Evolutionary conservation across 2,797 vertebrate genomes (phyloP).

Genomic region (Enteromius treurensis): DNA sequence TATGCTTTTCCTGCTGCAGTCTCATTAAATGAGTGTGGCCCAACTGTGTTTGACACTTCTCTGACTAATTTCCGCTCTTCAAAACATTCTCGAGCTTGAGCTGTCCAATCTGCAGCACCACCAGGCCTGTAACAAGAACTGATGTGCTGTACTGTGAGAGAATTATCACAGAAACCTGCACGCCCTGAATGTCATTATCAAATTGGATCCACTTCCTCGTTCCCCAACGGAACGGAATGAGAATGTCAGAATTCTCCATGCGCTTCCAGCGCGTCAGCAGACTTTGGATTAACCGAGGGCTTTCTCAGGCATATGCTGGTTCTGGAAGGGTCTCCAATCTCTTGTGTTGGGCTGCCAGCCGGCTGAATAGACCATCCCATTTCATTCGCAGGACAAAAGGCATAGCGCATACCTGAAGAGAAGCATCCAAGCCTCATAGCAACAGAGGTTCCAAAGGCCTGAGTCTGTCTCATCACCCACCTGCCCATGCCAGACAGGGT

Average conservation of each 20-base stretch:
- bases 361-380: conserved; percentile 15
- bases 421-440: conserved; percentile 41
- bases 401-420: conserved; percentile 29
- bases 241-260: conserved; percentile 57
- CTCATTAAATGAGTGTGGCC: conserved; percentile 60
- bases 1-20: conserved; percentile 45
- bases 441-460: conserved; percentile 40
- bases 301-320: conserved; percentile 48
- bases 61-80: conserved; percentile 61
- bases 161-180: conserved; percentile 56
- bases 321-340: conserved; percentile 40
- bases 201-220: conserved; percentile 63
- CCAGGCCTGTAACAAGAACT: conserved; percentile 68
- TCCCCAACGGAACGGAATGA: conserved; percentile 49
- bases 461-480: conserved; percentile 65
- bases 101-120: conserved; percentile 62
- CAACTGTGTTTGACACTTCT: conserved; percentile 62
- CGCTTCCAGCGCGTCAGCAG: conserved; percentile 58
- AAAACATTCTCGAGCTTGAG: conserved; percentile 58
- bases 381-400: conserved; percentile 42
- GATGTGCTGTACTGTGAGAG: conserved; percentile 54
- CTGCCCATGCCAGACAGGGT: conserved; percentile 63
- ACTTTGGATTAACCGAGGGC: conserved; percentile 52
- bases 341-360: conserved; percentile 19
- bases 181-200: conserved; percentile 70